These are phyloP conservation scores for Leptodirus hochenwartii DNA, from an alignment of 2,888 invertebrate species.

Conservation along the genomic window DNA sequence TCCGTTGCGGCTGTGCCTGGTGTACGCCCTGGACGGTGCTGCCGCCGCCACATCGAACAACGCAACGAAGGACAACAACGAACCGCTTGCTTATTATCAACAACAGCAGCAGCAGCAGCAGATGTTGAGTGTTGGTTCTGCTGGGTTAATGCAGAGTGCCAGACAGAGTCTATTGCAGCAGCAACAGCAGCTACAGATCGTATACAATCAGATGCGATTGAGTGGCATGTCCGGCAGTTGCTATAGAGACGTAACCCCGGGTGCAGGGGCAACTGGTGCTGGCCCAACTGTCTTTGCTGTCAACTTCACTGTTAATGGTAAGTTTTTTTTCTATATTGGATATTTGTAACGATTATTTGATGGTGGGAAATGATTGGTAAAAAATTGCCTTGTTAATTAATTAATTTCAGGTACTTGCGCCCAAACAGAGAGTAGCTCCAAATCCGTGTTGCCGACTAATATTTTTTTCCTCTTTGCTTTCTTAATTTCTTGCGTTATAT, in stretches of 20 bases:
- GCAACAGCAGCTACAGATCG: conserved; percentile 17
- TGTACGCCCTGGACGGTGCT: conserved; percentile 30
- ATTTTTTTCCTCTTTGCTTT: no score
- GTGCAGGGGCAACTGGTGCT: conserved; percentile 35
- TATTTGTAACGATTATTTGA: no score
- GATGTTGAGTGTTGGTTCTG: conserved; percentile 1
- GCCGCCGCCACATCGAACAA: conserved; percentile 8
- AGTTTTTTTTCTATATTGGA: conserved; percentile 12
- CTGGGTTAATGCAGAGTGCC: conserved; percentile 5
- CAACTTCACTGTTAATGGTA: conserved; percentile 50
- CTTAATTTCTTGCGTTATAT: no score
- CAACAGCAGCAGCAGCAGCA: conserved; percentile 2
- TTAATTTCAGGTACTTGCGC: conserved; percentile 11
- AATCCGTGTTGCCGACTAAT: no score
- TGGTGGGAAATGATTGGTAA: no score
- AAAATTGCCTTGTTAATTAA: no score
- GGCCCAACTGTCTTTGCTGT: no score
- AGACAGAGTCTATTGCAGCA: conserved; percentile 16
- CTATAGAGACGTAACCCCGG: conserved; percentile 34
- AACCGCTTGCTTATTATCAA: not conserved
- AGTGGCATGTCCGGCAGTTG: conserved; percentile 38
- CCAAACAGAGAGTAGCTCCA: conserved; percentile 9
- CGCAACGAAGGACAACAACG: conserved; percentile 5
- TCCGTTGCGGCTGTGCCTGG: conserved; percentile 40
- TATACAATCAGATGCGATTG: conserved; percentile 25